phyloP scores from a whole-genome alignment of 1,140 invertebrate species.

The Gryon sp. region DNA sequence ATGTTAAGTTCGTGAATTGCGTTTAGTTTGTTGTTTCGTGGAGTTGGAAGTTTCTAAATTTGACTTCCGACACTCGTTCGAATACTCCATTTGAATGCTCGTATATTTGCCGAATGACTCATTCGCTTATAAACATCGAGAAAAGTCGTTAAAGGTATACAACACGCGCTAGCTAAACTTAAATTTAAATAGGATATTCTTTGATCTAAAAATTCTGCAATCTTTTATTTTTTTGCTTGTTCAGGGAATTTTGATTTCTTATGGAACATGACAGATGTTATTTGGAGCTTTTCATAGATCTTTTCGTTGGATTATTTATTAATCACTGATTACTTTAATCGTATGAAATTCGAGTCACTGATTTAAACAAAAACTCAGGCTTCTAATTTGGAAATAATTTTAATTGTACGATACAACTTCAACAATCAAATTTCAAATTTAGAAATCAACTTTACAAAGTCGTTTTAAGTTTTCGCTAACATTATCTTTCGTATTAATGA shows the following conservation, averaged over 20 bases:
- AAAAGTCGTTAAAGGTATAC: conserved; percentile 37
- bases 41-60: conserved; percentile 46
- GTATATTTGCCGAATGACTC: conserved; percentile 56
- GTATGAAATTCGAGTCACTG: too few relatives aligned
- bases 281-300: too few relatives aligned
- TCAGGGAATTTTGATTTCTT: too few relatives aligned
- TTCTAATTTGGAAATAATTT: background rate
- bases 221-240: too few relatives aligned
- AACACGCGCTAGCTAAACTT: conserved; percentile 11
- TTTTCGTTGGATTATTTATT: too few relatives aligned
- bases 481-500: conserved; percentile 73
- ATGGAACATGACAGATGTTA: too few relatives aligned
- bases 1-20: conserved; percentile 21
- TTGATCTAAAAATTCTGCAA: conserved; percentile 13
- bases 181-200: conserved; percentile 7
- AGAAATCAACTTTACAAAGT: background rate
- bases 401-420: too few relatives aligned
- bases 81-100: conserved; percentile 33
- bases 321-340: too few relatives aligned
- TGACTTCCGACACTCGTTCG: conserved; percentile 37
- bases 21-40: conserved; percentile 36
- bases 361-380: too few relatives aligned
- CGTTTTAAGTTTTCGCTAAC: conserved; percentile 59
- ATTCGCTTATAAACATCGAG: conserved; percentile 33
- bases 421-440: too few relatives aligned